Percentiles rank a stretch among this genome's conserved stretches.
Conservation (phyloP, 2,888 invertebrate genomes). For the Palloptera scutellata region DNA sequence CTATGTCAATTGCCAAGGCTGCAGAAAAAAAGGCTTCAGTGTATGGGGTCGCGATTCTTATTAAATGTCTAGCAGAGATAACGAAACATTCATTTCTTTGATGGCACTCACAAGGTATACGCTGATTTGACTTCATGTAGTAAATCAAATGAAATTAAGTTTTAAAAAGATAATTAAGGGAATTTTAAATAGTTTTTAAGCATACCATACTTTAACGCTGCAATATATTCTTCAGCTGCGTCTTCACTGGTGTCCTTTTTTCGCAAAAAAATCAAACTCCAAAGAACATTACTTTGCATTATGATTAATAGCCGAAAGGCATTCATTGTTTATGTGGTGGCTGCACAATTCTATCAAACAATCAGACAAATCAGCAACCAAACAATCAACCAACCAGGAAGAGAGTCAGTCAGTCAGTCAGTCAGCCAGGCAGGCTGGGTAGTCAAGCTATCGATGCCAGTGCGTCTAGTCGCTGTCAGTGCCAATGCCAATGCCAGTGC, state of each 20-base stretch:
- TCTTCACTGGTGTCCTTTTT: too few relatives aligned
- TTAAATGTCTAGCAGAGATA: too few relatives aligned
- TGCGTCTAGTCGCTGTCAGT: not conserved
- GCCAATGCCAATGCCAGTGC: not conserved
- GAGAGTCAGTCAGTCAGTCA: not conserved
- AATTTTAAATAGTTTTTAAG: slow-evolving; percentile 1
- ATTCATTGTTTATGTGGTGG: not conserved
- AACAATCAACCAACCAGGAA: not conserved
- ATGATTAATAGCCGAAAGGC: slow-evolving; percentile 21
- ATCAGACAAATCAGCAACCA: too few relatives aligned
- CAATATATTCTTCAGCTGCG: too few relatives aligned
- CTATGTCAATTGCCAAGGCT: too few relatives aligned
- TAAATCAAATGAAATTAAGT: not conserved
- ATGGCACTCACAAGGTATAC: too few relatives aligned
- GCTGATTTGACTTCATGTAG: not conserved
- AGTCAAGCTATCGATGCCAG: not conserved
- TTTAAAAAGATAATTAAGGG: not conserved
- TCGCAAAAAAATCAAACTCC: not conserved
- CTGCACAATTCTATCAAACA: too few relatives aligned
- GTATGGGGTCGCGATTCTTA: too few relatives aligned
- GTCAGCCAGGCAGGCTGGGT: not conserved
- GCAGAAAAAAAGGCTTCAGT: too few relatives aligned
- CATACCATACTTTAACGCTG: not conserved
- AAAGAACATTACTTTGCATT: slow-evolving; percentile 21
- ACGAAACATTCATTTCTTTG: too few relatives aligned